A percentile compares a stretch with the other conserved stretches of the same genome.
Conservation (phyloP, 2,888 invertebrate genomes). For the Drosophila austrosaltans region DNA sequence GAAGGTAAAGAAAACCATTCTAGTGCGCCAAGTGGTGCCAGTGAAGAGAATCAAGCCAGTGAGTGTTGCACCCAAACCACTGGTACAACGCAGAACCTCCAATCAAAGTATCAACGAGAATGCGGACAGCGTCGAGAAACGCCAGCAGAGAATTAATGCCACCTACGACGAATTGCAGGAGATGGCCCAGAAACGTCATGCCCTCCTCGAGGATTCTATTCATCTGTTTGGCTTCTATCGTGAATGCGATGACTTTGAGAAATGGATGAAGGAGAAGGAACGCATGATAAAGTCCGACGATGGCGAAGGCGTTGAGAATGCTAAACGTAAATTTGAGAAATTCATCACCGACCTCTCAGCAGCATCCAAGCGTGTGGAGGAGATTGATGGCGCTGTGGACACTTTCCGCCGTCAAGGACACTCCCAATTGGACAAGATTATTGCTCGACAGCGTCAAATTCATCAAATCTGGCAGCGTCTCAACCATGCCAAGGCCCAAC, state of each 20-base stretch:
- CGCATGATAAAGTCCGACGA: conserved; percentile 92
- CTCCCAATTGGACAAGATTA: conserved; percentile 92
- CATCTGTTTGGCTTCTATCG: conserved; percentile 96
- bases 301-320: conserved; percentile 94
- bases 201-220: conserved; percentile 95
- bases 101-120: conserved; percentile 85
- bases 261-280: conserved; percentile 98
- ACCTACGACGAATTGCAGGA: conserved; percentile 92
- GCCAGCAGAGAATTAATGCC: conserved; percentile 91
- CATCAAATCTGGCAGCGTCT: conserved; percentile 95
- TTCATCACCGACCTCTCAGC: conserved; percentile 98
- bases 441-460: conserved; percentile 91
- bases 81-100: conserved; percentile 83
- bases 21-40: conserved; percentile 93
- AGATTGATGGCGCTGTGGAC: conserved; percentile 93
- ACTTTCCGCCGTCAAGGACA: conserved; percentile 94
- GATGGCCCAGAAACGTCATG: conserved; percentile 91
- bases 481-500: conserved; percentile 93
- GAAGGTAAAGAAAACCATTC: conserved; percentile 94
- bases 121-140: conserved; percentile 90
- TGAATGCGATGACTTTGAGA: conserved; percentile 98
- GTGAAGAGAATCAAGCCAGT: conserved; percentile 87
- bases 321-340: conserved; percentile 97
- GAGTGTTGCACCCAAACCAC: conserved; percentile 81
- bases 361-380: conserved; percentile 94